Percentiles rank a stretch among this genome's conserved stretches.
Evolutionary conservation across 2,888 invertebrate genomes (phyloP).

Genomic region (Amiota mariae): DNA sequence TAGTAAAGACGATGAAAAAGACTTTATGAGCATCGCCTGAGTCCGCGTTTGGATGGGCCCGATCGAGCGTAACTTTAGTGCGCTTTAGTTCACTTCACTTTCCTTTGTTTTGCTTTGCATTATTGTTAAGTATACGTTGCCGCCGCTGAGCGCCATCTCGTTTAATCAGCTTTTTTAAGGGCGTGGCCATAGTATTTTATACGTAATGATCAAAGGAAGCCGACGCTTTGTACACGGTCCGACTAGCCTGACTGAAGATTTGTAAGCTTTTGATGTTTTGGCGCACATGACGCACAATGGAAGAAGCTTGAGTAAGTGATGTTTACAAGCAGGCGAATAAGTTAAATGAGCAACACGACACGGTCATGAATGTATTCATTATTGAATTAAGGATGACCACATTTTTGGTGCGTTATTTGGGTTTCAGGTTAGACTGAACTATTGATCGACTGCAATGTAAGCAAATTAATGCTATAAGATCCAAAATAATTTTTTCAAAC

Average conservation of each 20-base stretch:
- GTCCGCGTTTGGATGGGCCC: background rate
- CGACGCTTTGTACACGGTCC: slow-evolving; percentile 71
- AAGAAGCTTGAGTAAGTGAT: slow-evolving; percentile 9
- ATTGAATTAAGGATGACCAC: slow-evolving; percentile 69
- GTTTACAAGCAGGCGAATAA: background rate
- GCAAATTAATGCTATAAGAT: background rate
- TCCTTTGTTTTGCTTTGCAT: slow-evolving; percentile 38
- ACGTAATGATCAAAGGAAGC: slow-evolving; percentile 72
- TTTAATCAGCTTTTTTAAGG: slow-evolving; percentile 73
- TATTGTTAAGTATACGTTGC: background rate
- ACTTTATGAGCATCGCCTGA: too few relatives aligned
- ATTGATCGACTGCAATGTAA: slow-evolving; percentile 63
- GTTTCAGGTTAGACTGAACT: slow-evolving; percentile 47
- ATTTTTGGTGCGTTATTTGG: slow-evolving; percentile 58
- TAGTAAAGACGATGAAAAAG: too few relatives aligned
- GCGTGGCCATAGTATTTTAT: slow-evolving; percentile 74
- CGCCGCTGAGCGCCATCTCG: slow-evolving; percentile 72
- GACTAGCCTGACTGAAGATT: slow-evolving; percentile 41
- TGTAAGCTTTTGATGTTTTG: slow-evolving; percentile 38
- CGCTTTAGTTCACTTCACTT: slow-evolving; percentile 68
- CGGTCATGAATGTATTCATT: slow-evolving; percentile 56
- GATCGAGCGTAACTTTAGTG: slow-evolving; percentile 63
- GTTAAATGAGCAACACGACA: background rate
- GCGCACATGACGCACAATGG: slow-evolving; percentile 35
- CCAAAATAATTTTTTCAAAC: too few relatives aligned